Evolutionary conservation across 2,888 invertebrate genomes (phyloP).

Genomic region (Protonemura montana): DNA sequence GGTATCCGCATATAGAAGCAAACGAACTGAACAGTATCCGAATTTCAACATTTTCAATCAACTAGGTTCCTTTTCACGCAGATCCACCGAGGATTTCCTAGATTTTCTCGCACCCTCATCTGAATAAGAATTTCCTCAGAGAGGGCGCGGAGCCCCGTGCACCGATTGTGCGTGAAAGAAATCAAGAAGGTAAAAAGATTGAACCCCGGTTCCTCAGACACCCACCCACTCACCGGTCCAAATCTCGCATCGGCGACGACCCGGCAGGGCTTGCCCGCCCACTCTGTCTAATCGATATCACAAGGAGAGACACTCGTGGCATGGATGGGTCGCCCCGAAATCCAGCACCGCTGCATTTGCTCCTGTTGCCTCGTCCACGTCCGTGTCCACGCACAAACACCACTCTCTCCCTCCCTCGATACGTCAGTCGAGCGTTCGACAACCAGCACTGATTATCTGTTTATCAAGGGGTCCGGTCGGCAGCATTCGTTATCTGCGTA

Average conservation of each 20-base stretch:
- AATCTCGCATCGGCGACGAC: conserved; percentile 29
- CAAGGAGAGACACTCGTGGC: conserved; percentile 5
- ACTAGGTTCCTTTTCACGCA: background rate
- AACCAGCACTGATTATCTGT: background rate
- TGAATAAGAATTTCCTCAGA: background rate
- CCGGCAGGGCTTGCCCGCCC: conserved; percentile 29
- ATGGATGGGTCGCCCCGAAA: background rate
- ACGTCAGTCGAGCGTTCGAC: background rate
- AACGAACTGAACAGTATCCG: background rate
- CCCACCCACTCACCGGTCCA: conserved; percentile 30
- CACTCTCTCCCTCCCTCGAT: background rate
- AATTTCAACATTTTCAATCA: background rate
- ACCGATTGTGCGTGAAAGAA: background rate
- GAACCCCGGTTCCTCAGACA: conserved; percentile 31
- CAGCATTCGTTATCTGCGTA: background rate
- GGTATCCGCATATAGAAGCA: background rate
- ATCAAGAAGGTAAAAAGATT: conserved; percentile 39
- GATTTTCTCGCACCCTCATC: background rate
- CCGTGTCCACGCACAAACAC: background rate
- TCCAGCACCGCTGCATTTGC: background rate
- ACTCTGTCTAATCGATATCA: conserved; percentile 29
- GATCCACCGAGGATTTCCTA: background rate
- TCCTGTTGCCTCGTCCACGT: background rate
- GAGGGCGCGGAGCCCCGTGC: background rate
- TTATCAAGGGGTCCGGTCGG: background rate